These are phyloP conservation scores for Asarcornis scutulata DNA, from an alignment of 2,113 vertebrate genomes.

Conservation along the genomic window DNA sequence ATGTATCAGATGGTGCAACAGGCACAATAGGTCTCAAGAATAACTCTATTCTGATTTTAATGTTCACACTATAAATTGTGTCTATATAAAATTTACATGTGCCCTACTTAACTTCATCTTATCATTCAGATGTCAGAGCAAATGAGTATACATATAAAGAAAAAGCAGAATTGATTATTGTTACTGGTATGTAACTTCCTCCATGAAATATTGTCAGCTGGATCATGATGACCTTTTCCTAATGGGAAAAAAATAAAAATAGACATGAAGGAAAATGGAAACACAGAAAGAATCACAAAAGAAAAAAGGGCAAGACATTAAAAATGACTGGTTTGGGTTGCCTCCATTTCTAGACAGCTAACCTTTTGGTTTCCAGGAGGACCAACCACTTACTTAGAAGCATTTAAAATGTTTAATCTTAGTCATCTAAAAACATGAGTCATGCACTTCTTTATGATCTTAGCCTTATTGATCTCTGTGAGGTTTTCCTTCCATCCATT, in stretches of 20 bases:
- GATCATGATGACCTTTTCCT: not conserved
- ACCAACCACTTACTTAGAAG: not conserved
- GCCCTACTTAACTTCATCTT: not conserved
- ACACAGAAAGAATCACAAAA: not conserved
- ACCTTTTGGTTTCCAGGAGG: not conserved
- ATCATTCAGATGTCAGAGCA: not conserved
- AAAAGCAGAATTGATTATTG: not conserved
- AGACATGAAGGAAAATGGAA: not conserved
- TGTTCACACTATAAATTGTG: not conserved
- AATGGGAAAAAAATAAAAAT: not conserved
- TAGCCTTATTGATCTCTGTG: not conserved
- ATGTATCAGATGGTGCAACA: not conserved
- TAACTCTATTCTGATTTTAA: not conserved
- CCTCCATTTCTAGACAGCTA: not conserved
- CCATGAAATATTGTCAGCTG: not conserved
- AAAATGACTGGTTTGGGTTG: not conserved
- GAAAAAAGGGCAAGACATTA: not conserved
- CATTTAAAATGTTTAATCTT: not conserved
- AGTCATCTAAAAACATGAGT: not conserved
- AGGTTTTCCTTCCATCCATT: not conserved
- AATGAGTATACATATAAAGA: not conserved
- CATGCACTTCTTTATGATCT: not conserved
- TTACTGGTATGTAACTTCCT: not conserved
- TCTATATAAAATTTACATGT: not conserved
- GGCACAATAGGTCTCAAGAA: not conserved